Base-by-base conservation (phyloP, 2,888 invertebrate species). In the Lordiphosa andalusiaca region DNA sequence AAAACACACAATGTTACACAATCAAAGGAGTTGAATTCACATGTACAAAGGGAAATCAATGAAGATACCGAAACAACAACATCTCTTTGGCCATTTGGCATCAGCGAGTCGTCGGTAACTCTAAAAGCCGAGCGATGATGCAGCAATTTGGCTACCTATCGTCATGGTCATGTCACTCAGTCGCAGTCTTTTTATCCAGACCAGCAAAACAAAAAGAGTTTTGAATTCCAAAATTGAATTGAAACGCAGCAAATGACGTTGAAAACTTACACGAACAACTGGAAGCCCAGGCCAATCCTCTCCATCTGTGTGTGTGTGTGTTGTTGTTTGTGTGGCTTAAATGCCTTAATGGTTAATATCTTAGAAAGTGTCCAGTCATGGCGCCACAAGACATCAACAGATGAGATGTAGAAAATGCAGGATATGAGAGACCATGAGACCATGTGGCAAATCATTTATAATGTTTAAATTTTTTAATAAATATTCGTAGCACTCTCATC, bases 101-200 rank as follows among this genome's bases (percentile, higher is more conserved):
- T 16, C 30, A 37, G 57, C 64, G 30, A 16, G 37, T 23, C 36
- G 12, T 19, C 21, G 61, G 69, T 69, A 69, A 65, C 56, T 57
- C 54, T 71, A 65, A 68, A 68, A 71, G 68, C 60, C 59, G 60
- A 54, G 56, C 65, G 73, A 73, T 84, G 84, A 84, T 67, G 38
- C 56, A 58, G 72, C 84, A 85, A 47, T 68, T 83, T 70, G 54
- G 67, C 74, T 76, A 82, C 76, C 69, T 65, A 63, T 65, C 71
- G 74, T 55, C 74, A 70, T 63, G 75, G 73, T 69, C 84, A 75
- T 75, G 84, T 82, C 84, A 78, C 82, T 84, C 85, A 65, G 50
- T 52, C 62, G 19, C 19, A 19, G 19, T 19, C 19, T 2, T n/a
- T n/a, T n/a, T n/a, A n/a, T n/a, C n/a, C n/a, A 19, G 19, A 16